phyloP scores from a whole-genome alignment of 2,797 vertebrate genomes.

The Picus viridis region DNA sequence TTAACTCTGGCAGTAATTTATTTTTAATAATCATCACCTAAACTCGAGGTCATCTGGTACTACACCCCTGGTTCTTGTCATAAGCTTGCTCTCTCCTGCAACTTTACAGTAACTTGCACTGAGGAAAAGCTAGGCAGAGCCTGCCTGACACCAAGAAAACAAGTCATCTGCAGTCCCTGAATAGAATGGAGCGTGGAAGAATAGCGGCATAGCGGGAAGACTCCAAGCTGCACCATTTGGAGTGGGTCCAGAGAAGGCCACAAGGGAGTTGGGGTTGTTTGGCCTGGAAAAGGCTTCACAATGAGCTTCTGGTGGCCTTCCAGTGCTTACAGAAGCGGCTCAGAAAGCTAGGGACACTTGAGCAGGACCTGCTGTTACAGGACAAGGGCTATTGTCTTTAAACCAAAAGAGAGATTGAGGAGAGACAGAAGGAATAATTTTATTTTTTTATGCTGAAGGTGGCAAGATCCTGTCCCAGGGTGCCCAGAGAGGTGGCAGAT shows the following conservation, averaged over 20 bases:
- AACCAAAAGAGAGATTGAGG: not conserved
- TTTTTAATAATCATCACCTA: not conserved
- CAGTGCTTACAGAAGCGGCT: not conserved
- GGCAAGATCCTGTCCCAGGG: too few species aligned
- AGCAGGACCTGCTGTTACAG: not conserved
- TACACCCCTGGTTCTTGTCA: not conserved
- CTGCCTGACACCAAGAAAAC: too few species aligned
- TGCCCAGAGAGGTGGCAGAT: too few species aligned
- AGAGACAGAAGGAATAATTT: not conserved
- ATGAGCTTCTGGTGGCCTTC: not conserved
- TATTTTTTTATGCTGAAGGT: not conserved
- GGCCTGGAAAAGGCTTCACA: not conserved
- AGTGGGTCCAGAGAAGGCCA: too few species aligned
- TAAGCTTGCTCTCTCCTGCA: fast-evolving
- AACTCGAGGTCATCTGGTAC: not conserved
- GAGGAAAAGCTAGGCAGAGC: not conserved
- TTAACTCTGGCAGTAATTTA: not conserved
- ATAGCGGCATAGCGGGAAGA: not conserved
- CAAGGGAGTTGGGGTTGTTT: not conserved
- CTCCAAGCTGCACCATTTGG: not conserved
- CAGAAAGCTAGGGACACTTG: not conserved
- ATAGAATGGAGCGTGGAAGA: too few species aligned
- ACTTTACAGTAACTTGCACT: not conserved
- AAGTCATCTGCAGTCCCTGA: too few species aligned
- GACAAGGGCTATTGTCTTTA: not conserved